phyloP scores from a whole-genome alignment of 2,888 invertebrate genomes.

The Nymphalis urticae region DNA sequence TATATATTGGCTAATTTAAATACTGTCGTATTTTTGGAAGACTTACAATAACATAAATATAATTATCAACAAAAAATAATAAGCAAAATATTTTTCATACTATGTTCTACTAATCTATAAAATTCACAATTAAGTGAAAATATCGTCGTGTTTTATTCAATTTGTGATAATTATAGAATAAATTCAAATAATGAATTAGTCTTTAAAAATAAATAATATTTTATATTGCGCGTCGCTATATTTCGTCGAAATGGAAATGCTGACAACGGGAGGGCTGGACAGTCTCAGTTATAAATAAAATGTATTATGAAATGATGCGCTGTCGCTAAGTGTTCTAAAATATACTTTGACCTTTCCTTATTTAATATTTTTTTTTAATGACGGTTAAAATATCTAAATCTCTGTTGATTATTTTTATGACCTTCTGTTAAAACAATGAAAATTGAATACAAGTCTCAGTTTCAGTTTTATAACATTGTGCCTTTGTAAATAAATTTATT shows the following conservation, averaged over 20 bases:
- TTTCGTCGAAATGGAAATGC: constrained; percentile 28
- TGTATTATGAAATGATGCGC: constrained; percentile 37
- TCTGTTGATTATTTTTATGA: neutral
- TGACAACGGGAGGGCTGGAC: constrained; percentile 50
- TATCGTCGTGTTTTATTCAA: neutral
- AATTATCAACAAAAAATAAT: constrained; percentile 33
- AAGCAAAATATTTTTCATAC: constrained; percentile 24
- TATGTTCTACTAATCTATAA: constrained; percentile 23
- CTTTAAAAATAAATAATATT: constrained; percentile 7
- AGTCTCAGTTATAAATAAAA: constrained; percentile 46
- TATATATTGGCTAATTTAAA: constrained; percentile 51
- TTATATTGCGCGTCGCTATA: constrained; percentile 19
- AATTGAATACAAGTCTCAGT: no score
- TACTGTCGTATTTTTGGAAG: constrained; percentile 64
- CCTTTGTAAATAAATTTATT: constrained; percentile 8
- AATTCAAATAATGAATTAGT: constrained; percentile 26
- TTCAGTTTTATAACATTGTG: constrained; percentile 2
- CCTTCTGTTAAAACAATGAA: neutral
- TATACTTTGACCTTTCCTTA: neutral
- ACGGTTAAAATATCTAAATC: neutral
- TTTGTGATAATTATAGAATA: constrained; percentile 10
- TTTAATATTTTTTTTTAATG: neutral
- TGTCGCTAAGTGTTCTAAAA: constrained; percentile 27
- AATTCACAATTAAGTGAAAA: constrained; percentile 11
- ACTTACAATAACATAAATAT: constrained; percentile 45